Base-by-base conservation (phyloP, 2,797 vertebrate species). In the Gambelia wislizenii region DNA sequence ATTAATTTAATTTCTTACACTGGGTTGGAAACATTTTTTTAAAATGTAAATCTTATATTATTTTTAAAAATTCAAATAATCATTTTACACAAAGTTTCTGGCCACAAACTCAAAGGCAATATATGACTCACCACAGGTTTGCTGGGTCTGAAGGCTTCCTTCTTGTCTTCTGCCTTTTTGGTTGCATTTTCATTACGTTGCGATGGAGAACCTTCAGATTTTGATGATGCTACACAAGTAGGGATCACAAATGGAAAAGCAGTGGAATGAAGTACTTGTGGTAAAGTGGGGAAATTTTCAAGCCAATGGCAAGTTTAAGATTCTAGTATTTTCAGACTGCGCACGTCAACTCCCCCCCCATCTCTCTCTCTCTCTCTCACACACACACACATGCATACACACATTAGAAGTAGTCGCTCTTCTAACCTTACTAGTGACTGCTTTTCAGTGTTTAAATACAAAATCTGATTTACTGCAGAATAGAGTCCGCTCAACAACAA, bases 141-240 rank as follows among this genome's bases (percentile, higher is more conserved):
- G 95, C 93, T 92, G 22, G 98, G 98, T 96, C 97, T 98, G 89
- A 98, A 97, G 92, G 97, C 93, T 95, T 99, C 98, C 94, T 97
- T 98, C 94, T 98, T 98, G 90, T 99, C 98, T 92, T 99, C 98
- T 3, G 97, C 90, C 76, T 98, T 99, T 97, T 98, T 99, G 91
- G 96, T 96, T 95, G 96, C 96, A 85, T 96, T 98, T 95, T 99
- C 98, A 76, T 97, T 97, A 91, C 98, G 98, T 64, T 98, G 98
- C 0, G 98, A 98, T 83, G 98, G 98, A 0, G 98, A 98, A 52
- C 98, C 98, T 96, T 99, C 98, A 1, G 98, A 99, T 95, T 98
- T 99, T 94, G 98, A 99, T 9, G 98, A 98, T 59, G 98, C 98
- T 99, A 95, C 91, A 10, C 7, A 14, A 42, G 88, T 39, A 70